Evolutionary conservation across 2,797 vertebrate genomes (phyloP).

Genomic region (Poeciliopsis infans): DNA sequence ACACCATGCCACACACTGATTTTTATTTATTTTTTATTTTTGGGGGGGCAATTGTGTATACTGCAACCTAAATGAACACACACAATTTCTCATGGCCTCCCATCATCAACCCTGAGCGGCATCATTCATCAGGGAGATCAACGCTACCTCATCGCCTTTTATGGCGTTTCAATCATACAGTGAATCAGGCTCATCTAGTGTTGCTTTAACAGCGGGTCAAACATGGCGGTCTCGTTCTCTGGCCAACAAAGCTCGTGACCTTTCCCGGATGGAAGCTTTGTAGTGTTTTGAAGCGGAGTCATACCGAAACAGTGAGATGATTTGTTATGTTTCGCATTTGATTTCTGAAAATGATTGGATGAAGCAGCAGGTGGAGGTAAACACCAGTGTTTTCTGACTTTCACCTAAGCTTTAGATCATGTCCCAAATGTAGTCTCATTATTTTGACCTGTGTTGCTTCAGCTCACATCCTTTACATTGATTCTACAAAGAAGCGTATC

Average conservation of each 20-base stretch:
- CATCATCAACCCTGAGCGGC: conserved; percentile 48
- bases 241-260: conserved; percentile 21
- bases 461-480: conserved; percentile 91
- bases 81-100: conserved; percentile 59
- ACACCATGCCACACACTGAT: conserved; percentile 69
- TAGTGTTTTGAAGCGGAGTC: conserved; percentile 18
- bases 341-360: conserved; percentile 32
- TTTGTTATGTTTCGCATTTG: conserved; percentile 26
- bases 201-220: conserved; percentile 72
- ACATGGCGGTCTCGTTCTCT: conserved; percentile 36
- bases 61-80: conserved; percentile 62
- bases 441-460: conserved; percentile 88
- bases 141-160: conserved; percentile 77
- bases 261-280: conserved; percentile 30
- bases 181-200: conserved; percentile 64
- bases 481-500: conserved; percentile 86
- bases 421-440: conserved; percentile 85
- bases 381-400: conserved; percentile 64
- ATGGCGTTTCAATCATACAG: conserved; percentile 71
- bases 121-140: conserved; percentile 74
- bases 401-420: conserved; percentile 83
- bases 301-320: conserved; percentile 15
- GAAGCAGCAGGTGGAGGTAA: conserved; percentile 37
- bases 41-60: conserved; percentile 43
- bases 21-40: conserved; percentile 43